Base-by-base conservation (phyloP, 2,113 vertebrate species). In the Grus americana region DNA sequence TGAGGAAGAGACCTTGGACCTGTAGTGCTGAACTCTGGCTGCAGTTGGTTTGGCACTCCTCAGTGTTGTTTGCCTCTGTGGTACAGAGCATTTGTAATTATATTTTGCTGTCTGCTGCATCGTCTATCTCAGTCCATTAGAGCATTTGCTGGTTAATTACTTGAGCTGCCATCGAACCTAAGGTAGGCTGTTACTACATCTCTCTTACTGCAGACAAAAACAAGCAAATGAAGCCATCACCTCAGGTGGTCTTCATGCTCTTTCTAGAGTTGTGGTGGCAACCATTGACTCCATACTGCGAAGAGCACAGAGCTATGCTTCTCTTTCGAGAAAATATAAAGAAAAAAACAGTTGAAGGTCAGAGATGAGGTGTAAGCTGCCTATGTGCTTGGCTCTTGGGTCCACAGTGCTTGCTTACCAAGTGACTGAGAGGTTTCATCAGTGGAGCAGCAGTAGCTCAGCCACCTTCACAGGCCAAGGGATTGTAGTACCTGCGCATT, bases 61-160 rank as follows among this genome's bases (percentile, higher is more conserved):
- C 40, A 26, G 0, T 0, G 1, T 6, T 46, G 38, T 63, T 66
- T 73, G 65, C 40, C 57, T 75, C 49, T 67, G 23, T 74, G 65
- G 47, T 78, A 27, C 61, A 63, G 30, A 71, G 34, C 27, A 57
- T 80, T 74, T 90, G 6, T 92, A 79, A 83, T 86, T 86, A 46
- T 40, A 19, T 88, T 93, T 88, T 94, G 47, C 36, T 1, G 2
- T 89, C 61, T 86, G 68, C 68, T 86, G 17, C 21, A 57, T 78
- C 65, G n/a, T 86, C 40, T 74, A 1, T 92, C 67, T 90, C 29
- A 67, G 72, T 21, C 11, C 34, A 16, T 68, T 71, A 81, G 13
- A 75, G 11, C 55, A 54, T 88, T 90, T 91, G 40, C 71, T 86
- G 40, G 18, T 71, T 78, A 90, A 63, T 94, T 88, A 44, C n/a